These are phyloP conservation scores for Scaptomyza reducta DNA, from an alignment of 2,888 invertebrate genomes.

Conservation along the genomic window DNA sequence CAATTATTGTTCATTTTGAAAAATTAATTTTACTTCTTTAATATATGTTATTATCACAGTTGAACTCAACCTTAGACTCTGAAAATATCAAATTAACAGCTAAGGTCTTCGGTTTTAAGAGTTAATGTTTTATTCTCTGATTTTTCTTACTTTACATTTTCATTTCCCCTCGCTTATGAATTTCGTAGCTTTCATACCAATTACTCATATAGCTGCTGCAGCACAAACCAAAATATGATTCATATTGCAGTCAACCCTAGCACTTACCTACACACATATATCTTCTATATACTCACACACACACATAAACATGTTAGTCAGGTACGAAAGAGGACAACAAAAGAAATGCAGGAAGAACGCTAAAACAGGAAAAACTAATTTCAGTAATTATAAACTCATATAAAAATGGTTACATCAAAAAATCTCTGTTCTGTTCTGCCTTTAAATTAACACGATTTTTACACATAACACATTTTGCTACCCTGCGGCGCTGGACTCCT, in stretches of 20 bases:
- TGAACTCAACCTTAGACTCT: too few relatives aligned
- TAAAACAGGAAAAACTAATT: slow-evolving; percentile 81
- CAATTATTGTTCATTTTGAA: too few relatives aligned
- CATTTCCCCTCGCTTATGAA: not conserved
- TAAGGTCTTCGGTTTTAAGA: not conserved
- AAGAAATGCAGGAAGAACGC: slow-evolving; percentile 12
- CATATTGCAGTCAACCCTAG: slow-evolving; percentile 35
- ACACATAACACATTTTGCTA: slow-evolving; percentile 56
- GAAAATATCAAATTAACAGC: too few relatives aligned
- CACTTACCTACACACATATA: slow-evolving; percentile 2
- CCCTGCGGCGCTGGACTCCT: slow-evolving; percentile 41
- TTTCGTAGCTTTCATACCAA: not conserved
- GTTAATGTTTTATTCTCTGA: not conserved
- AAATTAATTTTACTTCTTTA: too few relatives aligned
- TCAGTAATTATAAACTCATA: slow-evolving; percentile 84
- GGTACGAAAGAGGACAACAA: slow-evolving; percentile 5
- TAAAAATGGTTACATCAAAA: slow-evolving; percentile 71
- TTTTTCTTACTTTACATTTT: not conserved
- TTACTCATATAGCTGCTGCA: not conserved
- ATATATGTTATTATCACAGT: too few relatives aligned
- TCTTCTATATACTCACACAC: slow-evolving; percentile 1
- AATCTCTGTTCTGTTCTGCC: slow-evolving; percentile 71
- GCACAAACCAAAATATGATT: slow-evolving; percentile 35
- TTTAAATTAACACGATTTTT: slow-evolving; percentile 79
- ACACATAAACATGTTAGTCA: not conserved